Evolutionary conservation across 2,113 vertebrate species (phyloP), one percentile per base, ranked within the genome.

Genomic region (Xenus cinereus): DNA sequence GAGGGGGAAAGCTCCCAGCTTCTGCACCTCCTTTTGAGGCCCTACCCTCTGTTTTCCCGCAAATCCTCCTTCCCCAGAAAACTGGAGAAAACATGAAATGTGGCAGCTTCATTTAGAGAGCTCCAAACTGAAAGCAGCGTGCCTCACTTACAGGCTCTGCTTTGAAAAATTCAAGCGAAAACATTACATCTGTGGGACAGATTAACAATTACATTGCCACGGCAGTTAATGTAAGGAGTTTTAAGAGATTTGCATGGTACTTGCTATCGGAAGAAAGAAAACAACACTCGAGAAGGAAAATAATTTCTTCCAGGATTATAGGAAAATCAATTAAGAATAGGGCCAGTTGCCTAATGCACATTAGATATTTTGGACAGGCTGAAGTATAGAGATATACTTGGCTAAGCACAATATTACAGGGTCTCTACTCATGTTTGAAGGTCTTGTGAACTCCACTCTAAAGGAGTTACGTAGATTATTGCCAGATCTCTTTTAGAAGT

Each of bases 261-360:
- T 93, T 1, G 6, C 74, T 91, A 79, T 68, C 7, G 15, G 62
- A 86, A 87, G 86, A 84, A 92, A 90, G 84, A 84, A 93, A 95
- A 90, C 74, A 94, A 32, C 46, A 69, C 69, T 87, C 43, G 33
- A 95, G 57, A 89, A 64, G 2, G 22, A 94, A 97, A 90, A 84
- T 84, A 94, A 93, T 88, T 95, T 81, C 85, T 90, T 95, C 51
- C 60, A 90, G 79, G 88, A 94, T 96, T 93, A 94, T 21, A 92
- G 73, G 60, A 96, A 96, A 96, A 94, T 88, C 85, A 94, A 81
- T 95, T 92, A 94, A 94, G 89, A 94, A 88, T 27, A 72, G 69
- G 83, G 92, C 82, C 59, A 78, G 76, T 53, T 93, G 95, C 56
- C 72, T 96, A 93, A 94, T 75, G 92, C 88, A 84, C 39, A 48